Conservation (phyloP, 2,888 invertebrate species). For the Cylindroiulus punctatus region DNA sequence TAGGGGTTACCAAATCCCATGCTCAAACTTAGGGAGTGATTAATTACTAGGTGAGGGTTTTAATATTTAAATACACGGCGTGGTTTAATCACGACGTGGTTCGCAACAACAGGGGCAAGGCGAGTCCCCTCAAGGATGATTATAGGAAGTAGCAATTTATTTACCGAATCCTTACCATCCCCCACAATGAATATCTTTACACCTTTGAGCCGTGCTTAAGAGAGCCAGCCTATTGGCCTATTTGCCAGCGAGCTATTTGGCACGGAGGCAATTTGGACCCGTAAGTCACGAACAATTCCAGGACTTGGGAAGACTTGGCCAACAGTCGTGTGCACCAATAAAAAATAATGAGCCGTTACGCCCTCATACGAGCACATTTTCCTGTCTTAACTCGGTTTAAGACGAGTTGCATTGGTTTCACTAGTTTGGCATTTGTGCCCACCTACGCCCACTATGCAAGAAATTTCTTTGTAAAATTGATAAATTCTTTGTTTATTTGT, state of each 20-base stretch:
- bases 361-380: too few species aligned
- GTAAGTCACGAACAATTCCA: background rate
- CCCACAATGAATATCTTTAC: background rate
- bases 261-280: background rate
- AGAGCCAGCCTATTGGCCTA: background rate
- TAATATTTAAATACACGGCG: conserved; percentile 4
- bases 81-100: conserved; percentile 8
- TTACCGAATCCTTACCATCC: background rate
- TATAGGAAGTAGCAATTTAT: conserved; percentile 16
- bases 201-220: background rate
- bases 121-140: conserved; percentile 11
- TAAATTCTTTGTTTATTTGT: too few species aligned
- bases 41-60: conserved; percentile 8
- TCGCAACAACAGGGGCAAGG: background rate
- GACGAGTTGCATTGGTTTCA: too few species aligned
- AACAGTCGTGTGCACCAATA: background rate
- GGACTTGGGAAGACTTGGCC: background rate
- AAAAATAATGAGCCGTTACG: too few species aligned
- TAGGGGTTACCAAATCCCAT: conserved; percentile 23
- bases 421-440: too few species aligned
- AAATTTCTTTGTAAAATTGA: too few species aligned
- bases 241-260: background rate
- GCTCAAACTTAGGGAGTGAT: conserved; percentile 5
- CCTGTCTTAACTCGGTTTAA: too few species aligned
- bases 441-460: too few species aligned